Conservation (phyloP, 2,888 invertebrate genomes). For the Andrena camellia region DNA sequence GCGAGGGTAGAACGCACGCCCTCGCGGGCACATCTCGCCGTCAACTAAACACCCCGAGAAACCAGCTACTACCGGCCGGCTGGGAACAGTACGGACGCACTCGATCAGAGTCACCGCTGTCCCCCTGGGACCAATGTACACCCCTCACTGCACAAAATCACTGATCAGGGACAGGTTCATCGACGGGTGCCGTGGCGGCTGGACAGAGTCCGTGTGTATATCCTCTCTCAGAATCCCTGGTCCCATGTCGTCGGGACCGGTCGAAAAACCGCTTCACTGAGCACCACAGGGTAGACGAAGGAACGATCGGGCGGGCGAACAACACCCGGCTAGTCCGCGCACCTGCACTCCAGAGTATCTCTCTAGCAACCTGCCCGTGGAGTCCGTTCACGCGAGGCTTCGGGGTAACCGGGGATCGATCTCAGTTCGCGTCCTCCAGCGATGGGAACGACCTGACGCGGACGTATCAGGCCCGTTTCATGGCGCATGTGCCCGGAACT, state of each 20-base stretch:
- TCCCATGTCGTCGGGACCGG: conserved; percentile 27
- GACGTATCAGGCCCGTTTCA: conserved; percentile 44
- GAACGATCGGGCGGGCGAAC: background rate
- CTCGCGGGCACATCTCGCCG: conserved; percentile 63
- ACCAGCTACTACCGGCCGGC: background rate
- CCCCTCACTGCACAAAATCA: conserved; percentile 69
- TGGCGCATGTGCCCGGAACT: conserved; percentile 64
- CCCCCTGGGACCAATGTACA: conserved; percentile 8
- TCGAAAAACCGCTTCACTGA: conserved; percentile 22
- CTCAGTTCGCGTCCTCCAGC: conserved; percentile 27
- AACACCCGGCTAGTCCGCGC: conserved; percentile 48
- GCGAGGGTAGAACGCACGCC: conserved; percentile 55
- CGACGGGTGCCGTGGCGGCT: conserved; percentile 5
- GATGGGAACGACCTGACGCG: conserved; percentile 39
- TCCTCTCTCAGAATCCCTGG: conserved; percentile 12
- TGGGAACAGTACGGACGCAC: background rate
- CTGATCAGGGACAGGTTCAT: conserved; percentile 36
- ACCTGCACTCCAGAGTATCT: conserved; percentile 53
- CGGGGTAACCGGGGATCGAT: conserved; percentile 44
- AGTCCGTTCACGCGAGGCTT: conserved; percentile 30
- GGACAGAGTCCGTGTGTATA: conserved; percentile 23
- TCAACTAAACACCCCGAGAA: background rate
- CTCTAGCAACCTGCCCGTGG: conserved; percentile 29
- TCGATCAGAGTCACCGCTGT: conserved; percentile 24
- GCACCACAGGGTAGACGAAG: conserved; percentile 20